phyloP scores from a whole-genome alignment of 2,113 vertebrate species.

The Saccopteryx leptura region DNA sequence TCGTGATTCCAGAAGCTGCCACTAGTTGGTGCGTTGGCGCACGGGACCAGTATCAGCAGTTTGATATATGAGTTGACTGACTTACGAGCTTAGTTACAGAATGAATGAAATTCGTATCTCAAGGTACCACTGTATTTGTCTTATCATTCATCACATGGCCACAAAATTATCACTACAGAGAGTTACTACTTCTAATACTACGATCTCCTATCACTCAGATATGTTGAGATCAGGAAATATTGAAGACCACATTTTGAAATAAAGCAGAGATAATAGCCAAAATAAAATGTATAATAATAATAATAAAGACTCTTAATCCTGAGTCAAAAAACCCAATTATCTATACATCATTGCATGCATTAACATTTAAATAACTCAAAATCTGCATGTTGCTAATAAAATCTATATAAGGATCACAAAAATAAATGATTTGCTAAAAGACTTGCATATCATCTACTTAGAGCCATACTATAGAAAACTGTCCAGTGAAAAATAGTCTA shows the following conservation, averaged over 20 bases:
- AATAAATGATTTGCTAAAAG: constrained; percentile 25
- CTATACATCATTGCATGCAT: not conserved
- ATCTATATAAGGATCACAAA: not conserved
- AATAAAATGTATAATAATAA: constrained; percentile 3
- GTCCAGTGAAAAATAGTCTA: not conserved
- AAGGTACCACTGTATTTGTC: not conserved
- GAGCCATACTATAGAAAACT: not conserved
- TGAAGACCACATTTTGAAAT: not conserved
- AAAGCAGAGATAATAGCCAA: not conserved
- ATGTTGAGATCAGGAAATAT: not conserved
- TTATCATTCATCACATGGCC: not conserved
- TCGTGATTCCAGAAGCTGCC: too few species aligned
- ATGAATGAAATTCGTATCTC: too few species aligned
- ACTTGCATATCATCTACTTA: not conserved
- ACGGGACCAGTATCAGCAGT: too few species aligned
- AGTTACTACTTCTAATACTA: not conserved
- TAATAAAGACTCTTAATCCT: not conserved
- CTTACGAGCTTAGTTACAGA: too few species aligned
- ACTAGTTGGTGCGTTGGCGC: too few species aligned
- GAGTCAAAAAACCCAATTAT: not conserved
- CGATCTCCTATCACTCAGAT: not conserved
- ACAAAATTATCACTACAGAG: not conserved
- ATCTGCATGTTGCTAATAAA: constrained; percentile 25
- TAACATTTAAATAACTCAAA: constrained; percentile 13
- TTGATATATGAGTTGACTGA: too few species aligned